Evolutionary conservation across 2,113 vertebrate species (phyloP).

Genomic region (Poeciliopsis prolifica): DNA sequence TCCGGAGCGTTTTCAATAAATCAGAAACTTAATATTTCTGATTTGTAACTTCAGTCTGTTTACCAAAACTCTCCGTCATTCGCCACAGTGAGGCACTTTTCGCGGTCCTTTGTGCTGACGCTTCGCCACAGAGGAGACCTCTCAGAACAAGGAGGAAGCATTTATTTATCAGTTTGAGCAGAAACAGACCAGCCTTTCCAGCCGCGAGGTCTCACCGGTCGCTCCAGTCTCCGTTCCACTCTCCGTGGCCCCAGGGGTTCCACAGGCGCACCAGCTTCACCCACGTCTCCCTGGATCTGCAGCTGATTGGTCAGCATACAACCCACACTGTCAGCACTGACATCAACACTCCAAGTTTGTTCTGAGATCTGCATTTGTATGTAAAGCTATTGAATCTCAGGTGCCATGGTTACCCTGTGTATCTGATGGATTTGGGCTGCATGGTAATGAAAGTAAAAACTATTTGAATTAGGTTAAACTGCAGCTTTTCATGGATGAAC

Average conservation of each 20-base stretch:
- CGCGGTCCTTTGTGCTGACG: conserved; percentile 57
- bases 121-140: conserved; percentile 74
- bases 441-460: no score
- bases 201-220: conserved; percentile 75
- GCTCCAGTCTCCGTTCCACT: conserved; percentile 88
- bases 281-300: conserved; percentile 58
- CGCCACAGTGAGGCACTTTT: conserved; percentile 23
- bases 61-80: conserved; percentile 82
- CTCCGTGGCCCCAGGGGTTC: conserved; percentile 85
- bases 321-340: neutral
- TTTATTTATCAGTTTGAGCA: neutral
- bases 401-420: neutral
- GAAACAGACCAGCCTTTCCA: no score
- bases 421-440: neutral
- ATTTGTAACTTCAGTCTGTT: neutral
- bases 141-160: neutral
- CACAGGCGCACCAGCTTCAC: conserved; percentile 82
- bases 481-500: neutral
- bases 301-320: conserved; percentile 65
- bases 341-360: neutral
- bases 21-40: neutral
- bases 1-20: neutral
- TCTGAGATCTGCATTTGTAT: neutral
- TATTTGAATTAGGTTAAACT: neutral
- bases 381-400: neutral